Conservation (phyloP, 2,113 vertebrate species). For the Apistogramma diplotaenia region DNA sequence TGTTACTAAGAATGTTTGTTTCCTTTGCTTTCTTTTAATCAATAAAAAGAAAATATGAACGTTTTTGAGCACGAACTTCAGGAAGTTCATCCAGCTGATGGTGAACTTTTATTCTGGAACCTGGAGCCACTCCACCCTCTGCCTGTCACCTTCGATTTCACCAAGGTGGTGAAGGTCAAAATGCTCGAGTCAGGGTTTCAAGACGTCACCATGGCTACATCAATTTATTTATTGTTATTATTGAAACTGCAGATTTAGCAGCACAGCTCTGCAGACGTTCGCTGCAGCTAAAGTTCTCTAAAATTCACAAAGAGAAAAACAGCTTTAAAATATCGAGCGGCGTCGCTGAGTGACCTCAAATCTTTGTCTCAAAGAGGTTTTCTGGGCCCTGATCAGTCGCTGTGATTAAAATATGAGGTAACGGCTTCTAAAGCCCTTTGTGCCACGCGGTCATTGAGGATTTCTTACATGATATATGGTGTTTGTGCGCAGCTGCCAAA, state of each 20-base stretch:
- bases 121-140: neutral
- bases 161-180: neutral
- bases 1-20: no score
- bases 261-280: neutral
- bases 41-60: no score
- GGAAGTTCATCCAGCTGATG: no score
- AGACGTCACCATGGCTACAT: neutral
- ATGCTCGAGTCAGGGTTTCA: neutral
- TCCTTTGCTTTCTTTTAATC: no score
- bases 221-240: neutral
- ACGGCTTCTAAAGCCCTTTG: neutral
- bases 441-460: neutral
- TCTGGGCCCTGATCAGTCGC: neutral
- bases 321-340: neutral
- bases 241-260: neutral
- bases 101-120: no score
- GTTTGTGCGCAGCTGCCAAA: constrained; percentile 24
- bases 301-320: neutral
- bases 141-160: neutral
- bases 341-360: neutral
- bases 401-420: neutral
- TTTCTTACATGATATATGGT: neutral
- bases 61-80: no score
- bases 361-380: neutral
- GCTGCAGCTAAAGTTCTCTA: neutral